Evolutionary conservation across 1,140 invertebrate genomes (phyloP).

Genomic region (Cydia fagiglandana): DNA sequence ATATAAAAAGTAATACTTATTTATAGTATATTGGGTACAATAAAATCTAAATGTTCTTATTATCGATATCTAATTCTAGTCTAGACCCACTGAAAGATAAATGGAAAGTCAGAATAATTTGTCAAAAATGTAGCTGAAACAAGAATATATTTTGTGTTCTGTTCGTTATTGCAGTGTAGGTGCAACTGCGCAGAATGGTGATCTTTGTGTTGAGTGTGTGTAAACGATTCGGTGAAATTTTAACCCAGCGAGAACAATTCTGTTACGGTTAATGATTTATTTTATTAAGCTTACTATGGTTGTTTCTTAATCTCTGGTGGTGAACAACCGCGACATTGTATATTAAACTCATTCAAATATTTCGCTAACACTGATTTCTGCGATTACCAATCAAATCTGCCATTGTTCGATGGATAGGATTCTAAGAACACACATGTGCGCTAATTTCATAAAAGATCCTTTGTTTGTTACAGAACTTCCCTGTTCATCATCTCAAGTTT

Average conservation of each 20-base stretch:
- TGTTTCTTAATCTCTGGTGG: too few species aligned
- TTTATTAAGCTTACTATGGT: too few species aligned
- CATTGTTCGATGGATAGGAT: neutral
- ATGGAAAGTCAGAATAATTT: neutral
- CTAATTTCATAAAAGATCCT: slow-evolving; percentile 28
- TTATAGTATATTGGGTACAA: too few species aligned
- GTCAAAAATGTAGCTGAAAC: neutral
- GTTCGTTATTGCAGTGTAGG: neutral
- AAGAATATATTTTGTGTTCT: neutral
- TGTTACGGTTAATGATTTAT: too few species aligned
- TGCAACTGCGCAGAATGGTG: neutral
- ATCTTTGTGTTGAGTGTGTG: neutral
- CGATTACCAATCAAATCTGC: neutral
- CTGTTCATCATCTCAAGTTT: slow-evolving; percentile 96
- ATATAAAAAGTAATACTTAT: too few species aligned
- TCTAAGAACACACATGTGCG: slow-evolving; percentile 32
- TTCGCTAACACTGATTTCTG: neutral
- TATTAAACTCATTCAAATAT: neutral
- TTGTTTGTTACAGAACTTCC: slow-evolving; percentile 87
- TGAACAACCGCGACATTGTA: too few species aligned
- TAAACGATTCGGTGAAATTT: neutral
- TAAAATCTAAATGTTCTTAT: too few species aligned
- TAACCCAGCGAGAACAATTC: too few species aligned
- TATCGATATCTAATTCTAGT: too few species aligned
- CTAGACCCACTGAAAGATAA: too few species aligned